These are phyloP conservation scores for Theonella swinhoei DNA, from an alignment of 37 sponge, comb jelly and placozoan genomes.

Conservation along the genomic window DNA sequence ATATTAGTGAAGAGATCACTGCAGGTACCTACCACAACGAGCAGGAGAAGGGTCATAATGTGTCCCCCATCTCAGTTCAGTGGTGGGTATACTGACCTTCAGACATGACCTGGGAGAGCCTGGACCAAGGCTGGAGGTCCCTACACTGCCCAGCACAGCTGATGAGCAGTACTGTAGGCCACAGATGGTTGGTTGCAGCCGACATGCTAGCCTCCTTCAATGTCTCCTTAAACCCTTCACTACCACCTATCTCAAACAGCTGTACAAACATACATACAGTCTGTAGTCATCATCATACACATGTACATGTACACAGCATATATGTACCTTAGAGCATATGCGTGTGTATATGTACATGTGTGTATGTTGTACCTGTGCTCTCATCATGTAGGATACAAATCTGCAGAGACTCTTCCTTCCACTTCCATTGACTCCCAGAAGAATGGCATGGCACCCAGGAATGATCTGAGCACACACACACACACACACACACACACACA, in stretches of 20 bases:
- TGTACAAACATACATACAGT: neutral
- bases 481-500: neutral
- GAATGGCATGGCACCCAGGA: conserved; percentile 54
- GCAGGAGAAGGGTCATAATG: neutral
- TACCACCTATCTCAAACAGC: conserved; percentile 16
- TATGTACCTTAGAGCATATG: too few species aligned
- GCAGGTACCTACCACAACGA: conserved; percentile 22
- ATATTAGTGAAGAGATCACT: conserved; percentile 54
- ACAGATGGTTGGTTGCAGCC: conserved; percentile 44
- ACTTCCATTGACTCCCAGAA: conserved; percentile 52
- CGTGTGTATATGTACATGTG: conserved; percentile 1
- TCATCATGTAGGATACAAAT: conserved; percentile 57
- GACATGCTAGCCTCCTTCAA: conserved; percentile 54
- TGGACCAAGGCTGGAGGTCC: conserved; percentile 39
- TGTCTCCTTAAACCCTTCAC: neutral
- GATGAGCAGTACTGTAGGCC: conserved; percentile 43
- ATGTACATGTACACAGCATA: conserved; percentile 10
- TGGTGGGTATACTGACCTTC: conserved; percentile 49
- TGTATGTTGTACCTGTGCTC: conserved; percentile 33
- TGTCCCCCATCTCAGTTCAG: too few species aligned
- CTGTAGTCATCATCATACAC: neutral
- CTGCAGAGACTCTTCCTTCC: conserved; percentile 60
- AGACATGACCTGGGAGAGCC: conserved; percentile 62
- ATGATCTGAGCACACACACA: conserved; percentile 12
- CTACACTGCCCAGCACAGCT: neutral